Evolutionary conservation across 1,140 invertebrate genomes (phyloP).

Genomic region (Mesaphorura yosii): DNA sequence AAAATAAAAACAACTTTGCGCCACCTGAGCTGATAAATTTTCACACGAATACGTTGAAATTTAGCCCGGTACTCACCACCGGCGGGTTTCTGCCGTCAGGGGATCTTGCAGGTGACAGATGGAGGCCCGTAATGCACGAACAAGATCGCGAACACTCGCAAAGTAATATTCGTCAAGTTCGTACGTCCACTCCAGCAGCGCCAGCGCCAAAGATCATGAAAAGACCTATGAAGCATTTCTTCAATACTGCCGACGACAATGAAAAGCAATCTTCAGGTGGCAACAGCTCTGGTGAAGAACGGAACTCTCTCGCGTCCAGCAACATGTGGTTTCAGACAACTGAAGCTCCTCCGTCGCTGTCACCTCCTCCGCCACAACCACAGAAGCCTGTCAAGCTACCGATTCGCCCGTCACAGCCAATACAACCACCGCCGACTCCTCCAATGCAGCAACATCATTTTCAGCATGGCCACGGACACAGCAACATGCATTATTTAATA

Average conservation of each 20-base stretch:
- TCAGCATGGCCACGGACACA: too few relatives aligned
- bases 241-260: not conserved
- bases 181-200: not conserved
- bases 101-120: constrained; percentile 21
- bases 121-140: constrained; percentile 24
- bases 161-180: not conserved
- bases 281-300: not conserved
- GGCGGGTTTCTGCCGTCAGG: constrained; percentile 6
- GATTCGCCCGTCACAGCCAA: constrained; percentile 1
- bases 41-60: constrained; percentile 20
- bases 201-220: not conserved
- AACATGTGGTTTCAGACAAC: too few relatives aligned
- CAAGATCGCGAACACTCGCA: not conserved
- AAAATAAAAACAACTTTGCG: constrained; percentile 13
- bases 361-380: not conserved
- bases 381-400: not conserved
- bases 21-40: constrained; percentile 24
- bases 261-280: not conserved
- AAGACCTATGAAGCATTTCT: not conserved
- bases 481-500: too few relatives aligned
- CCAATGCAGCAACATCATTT: not conserved
- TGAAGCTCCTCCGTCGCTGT: too few relatives aligned
- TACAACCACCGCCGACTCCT: constrained; percentile 14
- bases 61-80: constrained; percentile 7
- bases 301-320: not conserved